Percentiles rank a stretch among this genome's conserved stretches.
phyloP scores from a whole-genome alignment of 2,113 vertebrate genomes.

The Lepidothrix coronata region DNA sequence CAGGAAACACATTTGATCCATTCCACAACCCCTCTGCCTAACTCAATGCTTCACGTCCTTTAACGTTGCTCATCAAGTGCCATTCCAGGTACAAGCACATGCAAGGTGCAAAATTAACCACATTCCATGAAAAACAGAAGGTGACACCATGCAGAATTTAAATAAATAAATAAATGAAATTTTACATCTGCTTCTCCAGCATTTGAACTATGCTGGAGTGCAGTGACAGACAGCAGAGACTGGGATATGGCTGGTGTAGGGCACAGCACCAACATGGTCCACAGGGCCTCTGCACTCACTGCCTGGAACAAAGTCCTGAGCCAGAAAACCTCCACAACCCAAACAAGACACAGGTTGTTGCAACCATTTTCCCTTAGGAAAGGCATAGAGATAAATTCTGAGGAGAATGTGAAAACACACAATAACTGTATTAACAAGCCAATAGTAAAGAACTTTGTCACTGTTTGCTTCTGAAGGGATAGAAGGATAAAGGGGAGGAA shows the following conservation, averaged over 20 bases:
- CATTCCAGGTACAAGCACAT: not conserved
- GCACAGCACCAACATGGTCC: rapidly evolving
- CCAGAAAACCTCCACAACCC: not conserved
- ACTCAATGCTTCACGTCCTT: not conserved
- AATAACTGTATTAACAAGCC: not conserved
- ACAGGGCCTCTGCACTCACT: rapidly evolving
- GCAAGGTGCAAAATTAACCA: not conserved
- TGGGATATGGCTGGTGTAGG: not conserved
- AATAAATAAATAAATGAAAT: not conserved
- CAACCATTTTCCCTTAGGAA: not conserved
- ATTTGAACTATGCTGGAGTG: not conserved
- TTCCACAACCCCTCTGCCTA: not conserved
- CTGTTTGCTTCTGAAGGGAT: not conserved
- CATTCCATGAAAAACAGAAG: not conserved
- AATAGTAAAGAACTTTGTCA: not conserved
- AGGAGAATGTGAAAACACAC: not conserved
- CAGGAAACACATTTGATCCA: not conserved
- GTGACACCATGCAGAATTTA: not conserved
- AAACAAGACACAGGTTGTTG: not conserved
- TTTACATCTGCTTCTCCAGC: not conserved
- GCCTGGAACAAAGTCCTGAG: not conserved
- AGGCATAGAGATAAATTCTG: not conserved
- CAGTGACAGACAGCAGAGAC: not conserved
- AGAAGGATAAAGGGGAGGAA: not conserved
- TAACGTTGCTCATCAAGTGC: not conserved